A percentile compares a stretch with the other conserved stretches of the same genome.
phyloP scores from a whole-genome alignment of 2,113 vertebrate genomes.

The Campylomormyrus tamandua region DNA sequence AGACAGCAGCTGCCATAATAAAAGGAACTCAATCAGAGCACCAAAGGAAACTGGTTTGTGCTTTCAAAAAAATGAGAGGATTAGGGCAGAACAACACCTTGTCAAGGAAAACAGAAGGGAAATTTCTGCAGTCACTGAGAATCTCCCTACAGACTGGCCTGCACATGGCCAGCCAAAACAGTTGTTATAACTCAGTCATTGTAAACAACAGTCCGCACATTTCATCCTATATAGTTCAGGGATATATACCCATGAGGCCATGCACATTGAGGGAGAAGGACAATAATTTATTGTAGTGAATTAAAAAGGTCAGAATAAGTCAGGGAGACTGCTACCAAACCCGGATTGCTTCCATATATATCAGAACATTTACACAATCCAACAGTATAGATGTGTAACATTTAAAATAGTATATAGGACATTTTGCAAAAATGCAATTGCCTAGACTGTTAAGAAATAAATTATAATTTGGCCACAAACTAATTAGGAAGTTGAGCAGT shows the following conservation, averaged over 20 bases:
- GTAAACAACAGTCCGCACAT: neutral
- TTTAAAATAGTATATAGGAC: neutral
- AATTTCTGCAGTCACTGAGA: neutral
- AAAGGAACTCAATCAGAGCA: neutral
- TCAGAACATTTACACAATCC: neutral
- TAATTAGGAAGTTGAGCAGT: neutral
- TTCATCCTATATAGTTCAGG: neutral
- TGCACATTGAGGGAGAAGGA: neutral
- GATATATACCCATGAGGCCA: neutral
- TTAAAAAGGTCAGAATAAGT: neutral
- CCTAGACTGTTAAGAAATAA: neutral
- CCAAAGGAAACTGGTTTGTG: neutral
- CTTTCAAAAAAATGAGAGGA: neutral
- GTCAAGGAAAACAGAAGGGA: neutral
- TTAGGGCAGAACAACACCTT: too few species aligned
- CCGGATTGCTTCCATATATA: neutral
- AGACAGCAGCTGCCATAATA: neutral
- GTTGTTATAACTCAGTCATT: neutral
- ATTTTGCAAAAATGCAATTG: neutral
- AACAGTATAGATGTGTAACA: neutral
- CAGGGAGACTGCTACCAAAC: neutral
- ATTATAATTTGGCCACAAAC: neutral
- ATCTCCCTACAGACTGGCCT: neutral
- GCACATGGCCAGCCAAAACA: neutral
- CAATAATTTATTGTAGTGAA: constrained; percentile 3